A percentile compares a stretch with the other conserved stretches of the same genome.
These are phyloP conservation scores for Acropternis orthonyx DNA, from an alignment of 2,797 vertebrate species.

Conservation along the genomic window DNA sequence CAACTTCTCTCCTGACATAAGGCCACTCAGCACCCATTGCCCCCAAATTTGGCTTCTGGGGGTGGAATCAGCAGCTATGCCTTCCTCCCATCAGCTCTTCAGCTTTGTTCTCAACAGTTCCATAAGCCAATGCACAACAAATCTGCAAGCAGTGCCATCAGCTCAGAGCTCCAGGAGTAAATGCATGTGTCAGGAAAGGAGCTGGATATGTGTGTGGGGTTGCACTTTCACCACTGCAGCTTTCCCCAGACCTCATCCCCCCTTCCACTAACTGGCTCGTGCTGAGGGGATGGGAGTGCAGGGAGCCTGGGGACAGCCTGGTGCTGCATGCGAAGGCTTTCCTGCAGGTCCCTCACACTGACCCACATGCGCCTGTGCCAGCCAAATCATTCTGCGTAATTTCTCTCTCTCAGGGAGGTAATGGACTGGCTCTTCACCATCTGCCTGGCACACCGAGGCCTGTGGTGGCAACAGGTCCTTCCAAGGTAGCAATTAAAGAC, in stretches of 20 bases:
- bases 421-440: constrained; percentile 54
- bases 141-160: not conserved
- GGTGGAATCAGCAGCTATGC: not conserved
- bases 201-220: accelerated
- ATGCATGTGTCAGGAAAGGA: accelerated
- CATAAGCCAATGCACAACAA: not conserved
- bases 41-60: not conserved
- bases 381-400: constrained; percentile 58
- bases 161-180: not conserved
- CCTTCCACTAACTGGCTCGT: not conserved
- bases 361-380: not conserved
- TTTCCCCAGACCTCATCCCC: not conserved
- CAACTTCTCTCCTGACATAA: not conserved
- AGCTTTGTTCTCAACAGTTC: not conserved
- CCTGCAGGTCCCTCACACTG: not conserved
- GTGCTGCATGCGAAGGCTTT: not conserved
- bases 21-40: not conserved
- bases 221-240: not conserved
- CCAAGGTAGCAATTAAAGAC: not conserved
- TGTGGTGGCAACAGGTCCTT: constrained; percentile 41
- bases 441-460: constrained; percentile 35
- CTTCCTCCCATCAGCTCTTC: not conserved
- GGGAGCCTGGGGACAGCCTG: not conserved
- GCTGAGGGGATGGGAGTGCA: accelerated
- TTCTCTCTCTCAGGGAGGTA: constrained; percentile 29